Conservation (phyloP, 2,113 vertebrate genomes). For the Rafetus swinhoei region DNA sequence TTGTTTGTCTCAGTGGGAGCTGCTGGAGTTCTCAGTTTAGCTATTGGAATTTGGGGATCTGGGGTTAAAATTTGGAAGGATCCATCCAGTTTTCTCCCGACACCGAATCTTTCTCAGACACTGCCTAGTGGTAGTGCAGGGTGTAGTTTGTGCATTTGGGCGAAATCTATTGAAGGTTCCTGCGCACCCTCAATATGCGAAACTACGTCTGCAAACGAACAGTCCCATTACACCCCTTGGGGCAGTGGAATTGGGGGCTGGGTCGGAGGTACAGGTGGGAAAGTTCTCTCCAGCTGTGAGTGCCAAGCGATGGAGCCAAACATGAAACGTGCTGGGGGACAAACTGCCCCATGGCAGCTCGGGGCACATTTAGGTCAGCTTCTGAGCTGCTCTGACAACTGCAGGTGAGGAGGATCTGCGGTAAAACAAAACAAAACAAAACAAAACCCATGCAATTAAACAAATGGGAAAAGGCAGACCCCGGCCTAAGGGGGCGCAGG, state of each 20-base stretch:
- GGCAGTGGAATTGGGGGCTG: not conserved
- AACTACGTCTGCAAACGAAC: fast-evolving
- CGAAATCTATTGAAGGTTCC: not conserved
- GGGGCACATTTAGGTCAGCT: not conserved
- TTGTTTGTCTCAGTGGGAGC: not conserved
- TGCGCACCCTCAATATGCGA: not conserved
- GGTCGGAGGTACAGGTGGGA: not conserved
- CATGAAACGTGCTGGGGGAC: not conserved
- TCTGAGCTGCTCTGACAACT: not conserved
- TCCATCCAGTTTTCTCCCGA: not conserved
- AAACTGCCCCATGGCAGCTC: not conserved
- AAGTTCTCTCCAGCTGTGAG: not conserved
- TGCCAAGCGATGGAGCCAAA: not conserved
- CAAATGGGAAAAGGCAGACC: not conserved
- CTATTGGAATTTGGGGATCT: not conserved
- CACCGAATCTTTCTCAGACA: not conserved
- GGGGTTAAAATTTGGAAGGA: not conserved
- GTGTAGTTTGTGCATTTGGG: not conserved
- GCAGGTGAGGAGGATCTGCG: not conserved
- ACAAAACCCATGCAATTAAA: not conserved
- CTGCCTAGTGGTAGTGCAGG: not conserved
- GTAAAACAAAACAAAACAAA: not conserved
- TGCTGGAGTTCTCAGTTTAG: not conserved
- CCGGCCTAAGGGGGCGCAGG: not conserved
- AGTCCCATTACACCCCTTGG: not conserved